Evolutionary conservation across 1,140 invertebrate genomes (phyloP).

Genomic region (Dinoponera quadriceps): DNA sequence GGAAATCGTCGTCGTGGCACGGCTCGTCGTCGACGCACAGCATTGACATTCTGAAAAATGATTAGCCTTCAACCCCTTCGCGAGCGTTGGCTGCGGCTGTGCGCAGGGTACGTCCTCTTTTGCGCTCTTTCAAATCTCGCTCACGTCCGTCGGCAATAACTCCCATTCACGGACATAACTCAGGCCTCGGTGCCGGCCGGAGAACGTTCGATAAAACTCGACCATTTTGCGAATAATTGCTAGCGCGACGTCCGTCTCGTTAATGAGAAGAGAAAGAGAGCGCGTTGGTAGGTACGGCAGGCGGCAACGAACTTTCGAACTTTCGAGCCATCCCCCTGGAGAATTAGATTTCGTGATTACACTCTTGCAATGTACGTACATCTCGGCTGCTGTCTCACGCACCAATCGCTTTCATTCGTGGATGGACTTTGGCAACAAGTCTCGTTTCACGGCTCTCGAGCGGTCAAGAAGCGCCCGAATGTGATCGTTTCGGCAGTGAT

Average conservation of each 20-base stretch:
- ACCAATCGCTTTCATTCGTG: neutral
- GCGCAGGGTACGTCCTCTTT: neutral
- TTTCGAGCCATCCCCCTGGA: neutral
- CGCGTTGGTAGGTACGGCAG: neutral
- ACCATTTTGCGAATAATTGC: conserved; percentile 47
- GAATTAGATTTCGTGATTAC: conserved; percentile 2
- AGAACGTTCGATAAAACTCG: conserved; percentile 30
- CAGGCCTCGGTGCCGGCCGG: neutral
- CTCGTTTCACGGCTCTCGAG: no score
- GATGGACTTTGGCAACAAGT: no score
- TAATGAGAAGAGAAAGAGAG: conserved; percentile 27
- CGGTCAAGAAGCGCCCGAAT: no score
- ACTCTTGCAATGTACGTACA: neutral
- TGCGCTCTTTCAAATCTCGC: conserved; percentile 41
- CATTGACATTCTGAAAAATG: conserved; percentile 38
- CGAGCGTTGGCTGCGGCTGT: no score
- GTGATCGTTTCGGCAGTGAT: no score
- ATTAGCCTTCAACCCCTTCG: conserved; percentile 32
- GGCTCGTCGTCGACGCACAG: neutral
- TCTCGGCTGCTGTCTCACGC: no score
- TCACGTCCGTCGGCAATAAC: conserved; percentile 48
- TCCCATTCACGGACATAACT: conserved; percentile 45
- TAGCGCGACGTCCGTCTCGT: conserved; percentile 9
- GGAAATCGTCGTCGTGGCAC: neutral
- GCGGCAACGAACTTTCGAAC: no score